phyloP scores from a whole-genome alignment of 1,140 invertebrate species.

The Achatina immaculata region DNA sequence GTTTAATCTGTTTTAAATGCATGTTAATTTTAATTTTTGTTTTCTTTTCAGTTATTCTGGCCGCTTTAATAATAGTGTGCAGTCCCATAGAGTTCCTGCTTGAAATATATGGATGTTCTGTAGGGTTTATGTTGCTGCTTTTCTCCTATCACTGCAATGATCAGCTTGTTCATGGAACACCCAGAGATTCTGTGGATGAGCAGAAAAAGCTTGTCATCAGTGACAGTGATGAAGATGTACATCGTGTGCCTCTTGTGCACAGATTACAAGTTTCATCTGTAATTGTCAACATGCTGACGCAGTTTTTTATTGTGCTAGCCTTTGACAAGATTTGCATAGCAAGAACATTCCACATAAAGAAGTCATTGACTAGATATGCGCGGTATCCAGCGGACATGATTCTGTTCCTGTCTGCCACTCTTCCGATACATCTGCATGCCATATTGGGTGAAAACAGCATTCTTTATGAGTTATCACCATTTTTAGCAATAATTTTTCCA shows the following conservation, averaged over 20 bases:
- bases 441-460: neutral
- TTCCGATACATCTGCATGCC: conserved; percentile 27
- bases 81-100: conserved; percentile 24
- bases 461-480: neutral
- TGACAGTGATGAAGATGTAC: neutral
- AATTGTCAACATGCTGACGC: conserved; percentile 7
- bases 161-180: neutral
- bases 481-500: conserved; percentile 19
- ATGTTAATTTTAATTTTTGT: neutral
- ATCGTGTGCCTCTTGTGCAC: neutral
- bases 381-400: neutral
- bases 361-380: neutral
- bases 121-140: conserved; percentile 12
- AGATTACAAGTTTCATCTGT: conserved; percentile 8
- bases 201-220: neutral
- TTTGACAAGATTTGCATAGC: conserved; percentile 32
- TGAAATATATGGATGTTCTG: conserved; percentile 28
- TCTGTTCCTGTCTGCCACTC: conserved; percentile 20
- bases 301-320: conserved; percentile 25
- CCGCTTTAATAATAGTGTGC: conserved; percentile 26
- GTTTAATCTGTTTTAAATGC: neutral
- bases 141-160: conserved; percentile 29
- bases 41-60: conserved; percentile 22
- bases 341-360: neutral
- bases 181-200: neutral